Conservation (phyloP, 2,113 vertebrate species). For the Geococcyx californianus region DNA sequence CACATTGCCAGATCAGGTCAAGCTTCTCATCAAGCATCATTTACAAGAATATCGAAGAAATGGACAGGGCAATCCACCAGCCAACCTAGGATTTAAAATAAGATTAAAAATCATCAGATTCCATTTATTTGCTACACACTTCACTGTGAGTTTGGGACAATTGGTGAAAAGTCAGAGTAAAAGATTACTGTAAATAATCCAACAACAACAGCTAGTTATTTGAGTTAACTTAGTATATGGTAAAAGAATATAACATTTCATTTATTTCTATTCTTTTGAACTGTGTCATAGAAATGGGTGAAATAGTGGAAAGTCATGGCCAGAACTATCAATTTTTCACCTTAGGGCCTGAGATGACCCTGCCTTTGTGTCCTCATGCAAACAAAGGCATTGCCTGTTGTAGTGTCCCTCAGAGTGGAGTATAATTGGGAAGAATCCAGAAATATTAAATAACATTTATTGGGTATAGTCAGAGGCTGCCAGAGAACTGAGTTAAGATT, state of each 20-base stretch:
- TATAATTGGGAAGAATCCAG: neutral
- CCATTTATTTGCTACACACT: neutral
- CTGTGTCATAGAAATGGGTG: neutral
- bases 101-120: neutral
- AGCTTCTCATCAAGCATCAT: neutral
- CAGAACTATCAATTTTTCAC: neutral
- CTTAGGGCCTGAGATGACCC: neutral
- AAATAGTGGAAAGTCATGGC: neutral
- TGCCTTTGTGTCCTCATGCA: neutral
- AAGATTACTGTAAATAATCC: neutral
- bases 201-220: neutral
- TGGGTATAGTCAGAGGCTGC: neutral
- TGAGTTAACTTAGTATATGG: neutral
- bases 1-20: too few species aligned
- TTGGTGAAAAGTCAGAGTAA: neutral
- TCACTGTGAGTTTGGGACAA: neutral
- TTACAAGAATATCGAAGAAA: neutral
- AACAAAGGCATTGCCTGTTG: neutral
- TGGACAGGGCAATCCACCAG: neutral
- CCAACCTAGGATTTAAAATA: neutral
- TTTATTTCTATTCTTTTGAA: neutral
- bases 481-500: neutral
- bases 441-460: neutral
- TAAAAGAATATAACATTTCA: neutral
- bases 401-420: neutral